Evolutionary conservation across 2,888 invertebrate species (phyloP), one percentile per base, ranked within the genome.

Genomic region (Synergus laeviventris): DNA sequence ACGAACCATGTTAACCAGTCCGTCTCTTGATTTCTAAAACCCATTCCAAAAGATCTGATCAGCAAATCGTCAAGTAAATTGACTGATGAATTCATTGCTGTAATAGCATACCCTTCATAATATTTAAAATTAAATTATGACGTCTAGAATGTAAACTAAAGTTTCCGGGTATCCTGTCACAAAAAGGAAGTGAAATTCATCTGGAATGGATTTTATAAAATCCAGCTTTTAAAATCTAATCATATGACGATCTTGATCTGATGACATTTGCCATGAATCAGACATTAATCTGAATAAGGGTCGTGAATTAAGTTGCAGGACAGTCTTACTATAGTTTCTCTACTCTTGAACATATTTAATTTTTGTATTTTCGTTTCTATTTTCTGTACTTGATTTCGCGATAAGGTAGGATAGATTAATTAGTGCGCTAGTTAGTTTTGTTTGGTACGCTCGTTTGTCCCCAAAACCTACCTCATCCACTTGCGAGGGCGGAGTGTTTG

Each of bases 401-500:
- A 16, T 18, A 70, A 70, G 24, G 70, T 70, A 16, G 31, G 16
- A 70, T 18, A 60, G 66, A 60, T 74, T 24, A 61, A 74, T 39
- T 64, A 60, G 56, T 70, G 24, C 49, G 36, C 36, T 62, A 62
- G 18, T 62, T 74, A 31, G 31, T 60, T 64, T 24, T 9, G 59
- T 62, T n/a, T 31, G 18, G 31, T 61, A 45, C 18, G 31, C 42
- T 61, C 61, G 38, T 42, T 74, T 81, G 83, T 84, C 87, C 86
- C 86, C 87, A 89, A 89, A 90, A 89, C 89, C 87, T 89, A 91
- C 91, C 90, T 91, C 91, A 77, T 91, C 90, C 87, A 88, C 87
- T 87, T 89, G 91, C 86, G 89, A 84, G 84, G 89, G 85, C 86
- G 89, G 88, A 86, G 88, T 88, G 84, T 86, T 88, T 84, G 87